Base-by-base conservation (phyloP, 2,113 vertebrate genomes). In the Lasiurus cinereus region DNA sequence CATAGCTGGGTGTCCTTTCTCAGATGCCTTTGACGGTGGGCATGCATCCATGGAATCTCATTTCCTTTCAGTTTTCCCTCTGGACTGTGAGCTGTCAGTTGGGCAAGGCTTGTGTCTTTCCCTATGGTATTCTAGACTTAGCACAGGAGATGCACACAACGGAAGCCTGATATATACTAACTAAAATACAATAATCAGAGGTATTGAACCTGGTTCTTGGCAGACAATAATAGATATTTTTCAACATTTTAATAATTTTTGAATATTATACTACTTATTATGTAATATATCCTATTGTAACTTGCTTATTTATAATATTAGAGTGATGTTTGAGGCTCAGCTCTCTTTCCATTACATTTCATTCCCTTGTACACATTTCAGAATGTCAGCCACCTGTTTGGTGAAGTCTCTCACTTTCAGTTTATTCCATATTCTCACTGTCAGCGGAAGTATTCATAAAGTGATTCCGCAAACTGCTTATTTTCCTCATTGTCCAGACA, bases 281-380 rank as follows among this genome's bases (percentile, higher is more conserved):
- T 91, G 73, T 83, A 79, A 64, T 83, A 39, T 43, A 22, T 59
- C 73, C 21, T 76, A 21, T 66, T 96, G 79, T 70, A 79, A 62
- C 50, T 82, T 86, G n/a, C 67, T 56, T 93, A 86, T 50, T 93
- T 93, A 5, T 76, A 66, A 56, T 62, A 11, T 69, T 50, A 69
- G 70, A 24, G 16, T 83, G 29, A 39, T 46, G 12, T 70, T 27
- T 76, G 29, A 89, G 36, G 48, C 70, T 70, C 64, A 73, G 62
- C 24, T 19, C 15, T 78, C 52, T 90, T 66, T 67, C 36, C 4
- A 1, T 66, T 84, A n/a, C 8, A 6, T 29, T 90, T 82, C 90
- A 56, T 83, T 56, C 6, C 50, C 12, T 52, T 29, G 66, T 66
- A 52, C 22, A 62, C 50, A 29, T 39, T 86, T 91, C 36, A 69